These are phyloP conservation scores for Eospalax fontanierii DNA, from an alignment of 2,797 vertebrate genomes.

Conservation along the genomic window DNA sequence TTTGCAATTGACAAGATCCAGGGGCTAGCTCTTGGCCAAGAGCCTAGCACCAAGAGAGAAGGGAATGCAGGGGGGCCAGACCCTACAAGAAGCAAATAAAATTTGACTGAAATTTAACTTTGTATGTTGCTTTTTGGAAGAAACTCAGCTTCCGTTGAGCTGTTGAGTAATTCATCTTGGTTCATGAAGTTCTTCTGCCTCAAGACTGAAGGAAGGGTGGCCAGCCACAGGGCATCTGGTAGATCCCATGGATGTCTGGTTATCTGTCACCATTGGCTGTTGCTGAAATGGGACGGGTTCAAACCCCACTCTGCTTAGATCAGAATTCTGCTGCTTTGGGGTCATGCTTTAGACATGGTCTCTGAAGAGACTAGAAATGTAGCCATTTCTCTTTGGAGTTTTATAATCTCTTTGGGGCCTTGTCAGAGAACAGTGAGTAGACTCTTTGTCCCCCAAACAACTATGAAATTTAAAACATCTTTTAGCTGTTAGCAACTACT, in stretches of 20 bases:
- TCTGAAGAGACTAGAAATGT: neutral
- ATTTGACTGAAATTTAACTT: slow-evolving; percentile 9
- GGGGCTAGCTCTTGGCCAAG: no score
- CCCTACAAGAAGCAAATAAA: no score
- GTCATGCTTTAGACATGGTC: neutral
- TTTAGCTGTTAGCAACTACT: neutral
- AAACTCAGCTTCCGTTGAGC: neutral
- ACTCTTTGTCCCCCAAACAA: neutral
- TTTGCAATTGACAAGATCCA: no score
- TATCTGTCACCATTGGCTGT: neutral
- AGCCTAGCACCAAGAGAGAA: no score
- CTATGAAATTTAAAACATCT: slow-evolving; percentile 19
- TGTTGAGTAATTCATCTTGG: neutral
- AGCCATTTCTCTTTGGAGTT: neutral
- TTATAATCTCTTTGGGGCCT: neutral
- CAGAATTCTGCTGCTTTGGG: neutral
- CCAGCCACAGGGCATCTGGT: neutral
- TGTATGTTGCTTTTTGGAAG: slow-evolving; percentile 12
- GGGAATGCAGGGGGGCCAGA: no score
- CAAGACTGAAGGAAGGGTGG: neutral
- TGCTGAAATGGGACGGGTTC: neutral
- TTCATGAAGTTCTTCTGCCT: neutral
- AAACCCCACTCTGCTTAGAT: neutral
- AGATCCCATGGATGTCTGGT: neutral
- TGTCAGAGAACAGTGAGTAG: neutral